These are phyloP conservation scores for Genyomyrus donnyi DNA, from an alignment of 2,113 vertebrate genomes.

Conservation along the genomic window DNA sequence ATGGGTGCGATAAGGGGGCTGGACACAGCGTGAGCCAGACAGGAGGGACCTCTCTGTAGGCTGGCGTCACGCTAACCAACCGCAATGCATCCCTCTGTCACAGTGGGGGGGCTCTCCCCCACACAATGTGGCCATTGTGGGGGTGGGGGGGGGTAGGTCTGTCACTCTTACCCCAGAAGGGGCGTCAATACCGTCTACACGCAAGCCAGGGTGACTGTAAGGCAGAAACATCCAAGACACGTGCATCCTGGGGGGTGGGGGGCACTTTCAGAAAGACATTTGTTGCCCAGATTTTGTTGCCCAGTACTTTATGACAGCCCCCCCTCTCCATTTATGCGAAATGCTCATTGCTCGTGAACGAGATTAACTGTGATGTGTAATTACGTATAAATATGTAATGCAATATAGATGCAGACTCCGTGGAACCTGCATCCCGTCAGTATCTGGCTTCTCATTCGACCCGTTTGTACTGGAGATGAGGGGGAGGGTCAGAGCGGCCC, in stretches of 20 bases:
- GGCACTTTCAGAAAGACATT: neutral
- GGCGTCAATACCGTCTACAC: neutral
- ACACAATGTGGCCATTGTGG: conserved; percentile 10
- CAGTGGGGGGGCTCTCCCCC: neutral
- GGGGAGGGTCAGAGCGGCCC: conserved; percentile 54
- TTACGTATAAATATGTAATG: conserved; percentile 36
- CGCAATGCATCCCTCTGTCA: conserved; percentile 19
- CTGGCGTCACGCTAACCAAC: conserved; percentile 42
- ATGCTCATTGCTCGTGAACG: neutral
- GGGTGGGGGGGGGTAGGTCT: neutral
- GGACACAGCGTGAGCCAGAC: conserved; percentile 45
- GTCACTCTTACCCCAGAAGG: neutral
- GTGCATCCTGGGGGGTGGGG: neutral
- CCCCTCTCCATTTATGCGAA: neutral
- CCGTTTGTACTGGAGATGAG: neutral
- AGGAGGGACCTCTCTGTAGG: conserved; percentile 1
- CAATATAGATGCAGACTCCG: conserved; percentile 21
- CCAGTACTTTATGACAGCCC: neutral
- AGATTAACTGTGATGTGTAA: conserved; percentile 31
- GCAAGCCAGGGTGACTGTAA: neutral
- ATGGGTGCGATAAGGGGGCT: conserved; percentile 38
- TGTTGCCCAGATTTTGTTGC: neutral
- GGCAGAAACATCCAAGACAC: neutral
- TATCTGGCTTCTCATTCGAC: conserved; percentile 53
- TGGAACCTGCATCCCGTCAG: conserved; percentile 41